phyloP scores from a whole-genome alignment of 2,797 vertebrate genomes.

The Falco naumanni region DNA sequence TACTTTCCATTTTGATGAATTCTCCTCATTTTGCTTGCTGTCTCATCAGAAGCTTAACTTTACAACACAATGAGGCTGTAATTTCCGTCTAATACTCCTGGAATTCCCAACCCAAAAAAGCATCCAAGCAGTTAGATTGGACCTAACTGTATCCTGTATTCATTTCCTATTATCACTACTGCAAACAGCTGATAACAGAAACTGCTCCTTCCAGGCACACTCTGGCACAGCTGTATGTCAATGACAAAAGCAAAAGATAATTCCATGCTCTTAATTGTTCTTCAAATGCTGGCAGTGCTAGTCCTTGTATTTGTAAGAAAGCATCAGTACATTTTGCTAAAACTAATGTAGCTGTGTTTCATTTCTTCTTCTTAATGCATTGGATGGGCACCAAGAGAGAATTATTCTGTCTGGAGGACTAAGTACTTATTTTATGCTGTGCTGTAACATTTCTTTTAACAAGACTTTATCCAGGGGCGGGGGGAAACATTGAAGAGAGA shows the following conservation, averaged over 20 bases:
- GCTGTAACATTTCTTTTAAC: not conserved
- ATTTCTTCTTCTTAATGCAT: constrained; percentile 2
- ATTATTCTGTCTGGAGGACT: not conserved
- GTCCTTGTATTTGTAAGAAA: not conserved
- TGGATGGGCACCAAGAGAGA: not conserved
- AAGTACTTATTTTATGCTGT: not conserved
- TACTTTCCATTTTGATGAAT: not conserved
- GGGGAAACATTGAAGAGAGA: not conserved
- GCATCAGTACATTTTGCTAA: not conserved
- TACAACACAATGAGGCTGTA: not conserved
- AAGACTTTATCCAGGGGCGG: not conserved
- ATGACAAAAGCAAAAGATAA: constrained; percentile 4
- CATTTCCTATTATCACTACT: not conserved
- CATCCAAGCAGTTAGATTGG: not conserved
- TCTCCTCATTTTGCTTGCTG: not conserved
- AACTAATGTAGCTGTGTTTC: not conserved
- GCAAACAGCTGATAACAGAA: not conserved
- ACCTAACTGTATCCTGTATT: not conserved
- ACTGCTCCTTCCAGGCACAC: not conserved
- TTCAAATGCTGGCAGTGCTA: not conserved
- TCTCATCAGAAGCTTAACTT: not conserved
- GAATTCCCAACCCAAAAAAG: not conserved
- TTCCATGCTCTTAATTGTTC: not conserved
- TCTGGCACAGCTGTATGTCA: not conserved
- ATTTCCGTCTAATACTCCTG: not conserved